Base-by-base conservation (phyloP, 37 sponge, comb jelly and placozoan species). In the Chondrosia reniformis region DNA sequence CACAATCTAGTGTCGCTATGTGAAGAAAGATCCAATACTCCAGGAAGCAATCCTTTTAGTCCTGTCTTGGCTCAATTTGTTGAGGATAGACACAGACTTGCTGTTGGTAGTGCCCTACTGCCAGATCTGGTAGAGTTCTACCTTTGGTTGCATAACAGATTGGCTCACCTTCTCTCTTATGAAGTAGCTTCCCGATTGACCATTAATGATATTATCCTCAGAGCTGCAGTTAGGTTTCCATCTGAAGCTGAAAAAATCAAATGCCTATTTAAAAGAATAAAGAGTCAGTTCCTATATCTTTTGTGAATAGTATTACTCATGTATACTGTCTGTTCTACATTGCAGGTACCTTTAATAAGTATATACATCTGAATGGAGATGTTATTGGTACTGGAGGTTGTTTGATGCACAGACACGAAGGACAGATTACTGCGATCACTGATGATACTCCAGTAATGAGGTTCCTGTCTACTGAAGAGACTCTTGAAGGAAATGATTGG, bases 121-220 rank as follows among this genome's bases (percentile, higher is more conserved):
- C 94, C 94, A 43, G 87, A 87, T 45, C 84, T 93, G 71, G 79
- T 93, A 28, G 90, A 93, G 67, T 74, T 93, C 67, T 93, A 93
- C 77, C 84, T 67, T 34, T 93, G 94, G 94, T 41, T 93, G 33
- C 87, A 93, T 72, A 81, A 71, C 2, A 63, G 84, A 7, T 79
- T 93, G 36, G 82, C 94, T 4, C 79, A 86, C 79, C 82, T 87
- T 41, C 58, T 93, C 34, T 81, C 83, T 8, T 83, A 84, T 52
- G 81, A 86, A 19, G 71, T 76, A 1, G 90, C 90, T 55, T 57
- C 54, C 13, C 77, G 55, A 8, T 13, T 86, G 36, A 78, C 78
- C 36, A 81, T 93, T 32, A 76, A 80, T 27, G 46, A 72, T 0
- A 85, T 92, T 42, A 74, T 87, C 28, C 30, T 77, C 37, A 52